Conservation (phyloP, 2,888 invertebrate species). For the Noctua janthe region DNA sequence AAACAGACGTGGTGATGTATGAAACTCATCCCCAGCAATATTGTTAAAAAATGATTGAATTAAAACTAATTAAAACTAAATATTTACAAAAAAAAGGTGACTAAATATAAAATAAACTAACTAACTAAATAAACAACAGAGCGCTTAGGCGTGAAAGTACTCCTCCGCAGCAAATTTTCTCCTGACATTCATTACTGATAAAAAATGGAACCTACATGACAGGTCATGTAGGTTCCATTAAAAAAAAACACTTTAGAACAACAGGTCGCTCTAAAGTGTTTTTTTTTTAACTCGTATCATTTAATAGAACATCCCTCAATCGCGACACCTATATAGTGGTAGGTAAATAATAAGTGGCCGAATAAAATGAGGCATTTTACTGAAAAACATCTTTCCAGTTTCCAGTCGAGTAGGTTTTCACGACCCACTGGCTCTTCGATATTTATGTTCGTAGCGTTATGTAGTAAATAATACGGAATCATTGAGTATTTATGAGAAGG, state of each 20-base stretch:
- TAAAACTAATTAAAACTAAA: no score
- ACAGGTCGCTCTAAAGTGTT: neutral
- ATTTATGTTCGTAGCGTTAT: conserved; percentile 35
- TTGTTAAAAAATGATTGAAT: no score
- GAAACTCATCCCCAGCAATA: no score
- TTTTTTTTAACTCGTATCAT: neutral
- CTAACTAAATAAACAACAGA: no score
- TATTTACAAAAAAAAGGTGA: no score
- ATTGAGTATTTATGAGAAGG: conserved; percentile 46
- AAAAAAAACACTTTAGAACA: no score
- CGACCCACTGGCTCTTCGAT: conserved; percentile 44
- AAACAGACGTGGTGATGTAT: no score
- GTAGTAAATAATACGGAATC: conserved; percentile 51
- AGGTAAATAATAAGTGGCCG: conserved; percentile 32
- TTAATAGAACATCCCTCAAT: neutral
- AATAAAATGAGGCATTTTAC: conserved; percentile 52
- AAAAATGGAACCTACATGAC: neutral
- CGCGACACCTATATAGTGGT: neutral
- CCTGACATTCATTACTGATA: neutral
- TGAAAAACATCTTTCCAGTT: conserved; percentile 58
- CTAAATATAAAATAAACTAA: no score
- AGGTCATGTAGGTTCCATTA: no score
- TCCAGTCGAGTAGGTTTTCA: conserved; percentile 48
- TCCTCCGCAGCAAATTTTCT: neutral
- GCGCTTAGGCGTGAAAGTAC: no score